Conservation (phyloP, 1,140 invertebrate genomes). For the Drosophila kohkoa region DNA sequence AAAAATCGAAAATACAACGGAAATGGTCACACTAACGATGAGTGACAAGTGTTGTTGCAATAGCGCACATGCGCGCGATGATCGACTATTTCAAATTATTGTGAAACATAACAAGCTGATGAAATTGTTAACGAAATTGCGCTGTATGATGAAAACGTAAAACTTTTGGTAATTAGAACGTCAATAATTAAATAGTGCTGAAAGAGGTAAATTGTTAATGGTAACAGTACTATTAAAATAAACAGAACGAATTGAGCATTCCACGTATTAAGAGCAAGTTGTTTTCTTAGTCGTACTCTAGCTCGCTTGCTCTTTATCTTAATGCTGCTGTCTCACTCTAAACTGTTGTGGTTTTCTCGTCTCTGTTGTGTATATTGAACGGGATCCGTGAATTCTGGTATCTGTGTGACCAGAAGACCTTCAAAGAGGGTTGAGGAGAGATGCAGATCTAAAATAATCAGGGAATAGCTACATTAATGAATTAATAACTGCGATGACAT, state of each 20-base stretch:
- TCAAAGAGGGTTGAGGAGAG: too few species aligned
- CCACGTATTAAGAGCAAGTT: not conserved
- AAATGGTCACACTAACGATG: not conserved
- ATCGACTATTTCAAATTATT: not conserved
- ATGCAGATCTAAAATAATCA: too few species aligned
- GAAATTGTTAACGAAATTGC: not conserved
- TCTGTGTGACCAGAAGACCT: conserved; percentile 94
- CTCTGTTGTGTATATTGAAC: conserved; percentile 91
- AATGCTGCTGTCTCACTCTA: conserved; percentile 11
- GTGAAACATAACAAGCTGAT: not conserved
- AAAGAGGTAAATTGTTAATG: too few species aligned
- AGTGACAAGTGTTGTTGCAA: not conserved
- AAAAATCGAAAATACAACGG: not conserved
- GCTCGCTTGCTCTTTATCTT: not conserved
- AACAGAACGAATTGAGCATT: not conserved
- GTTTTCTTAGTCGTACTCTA: not conserved
- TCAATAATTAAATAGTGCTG: not conserved
- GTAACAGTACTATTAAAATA: too few species aligned
- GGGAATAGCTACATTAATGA: too few species aligned
- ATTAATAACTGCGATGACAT: too few species aligned
- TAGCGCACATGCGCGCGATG: not conserved
- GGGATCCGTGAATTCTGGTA: conserved; percentile 99
- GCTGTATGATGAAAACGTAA: not conserved
- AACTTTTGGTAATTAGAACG: not conserved
- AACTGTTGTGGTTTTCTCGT: not conserved